Evolutionary conservation across 2,888 invertebrate species (phyloP).

Genomic region (Brachyptera risi): DNA sequence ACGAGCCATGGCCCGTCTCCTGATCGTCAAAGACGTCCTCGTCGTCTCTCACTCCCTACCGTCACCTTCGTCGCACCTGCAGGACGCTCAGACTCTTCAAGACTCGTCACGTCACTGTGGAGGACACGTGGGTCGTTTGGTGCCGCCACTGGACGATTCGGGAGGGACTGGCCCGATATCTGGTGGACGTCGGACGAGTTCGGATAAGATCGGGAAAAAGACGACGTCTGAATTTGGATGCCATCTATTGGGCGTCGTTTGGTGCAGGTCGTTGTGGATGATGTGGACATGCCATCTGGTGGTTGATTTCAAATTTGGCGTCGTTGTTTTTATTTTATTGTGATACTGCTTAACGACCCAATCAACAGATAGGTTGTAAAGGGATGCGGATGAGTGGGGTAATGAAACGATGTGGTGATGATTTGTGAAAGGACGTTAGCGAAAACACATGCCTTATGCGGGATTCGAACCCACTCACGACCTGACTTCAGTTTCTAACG

Average conservation of each 20-base stretch:
- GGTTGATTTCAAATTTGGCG: constrained; percentile 11
- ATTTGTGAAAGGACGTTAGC: no score
- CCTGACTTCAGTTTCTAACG: no score
- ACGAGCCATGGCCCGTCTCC: constrained; percentile 16
- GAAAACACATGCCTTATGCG: no score
- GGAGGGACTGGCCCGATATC: neutral
- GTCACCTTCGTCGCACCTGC: neutral
- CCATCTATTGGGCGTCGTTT: neutral
- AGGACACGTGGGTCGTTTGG: neutral
- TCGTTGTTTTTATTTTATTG: constrained; percentile 15
- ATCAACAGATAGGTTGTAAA: no score
- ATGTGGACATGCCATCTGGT: neutral
- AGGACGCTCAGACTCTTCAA: neutral
- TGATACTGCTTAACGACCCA: no score
- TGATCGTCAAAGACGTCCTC: constrained; percentile 7
- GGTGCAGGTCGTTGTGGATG: neutral
- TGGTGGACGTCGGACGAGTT: constrained; percentile 7
- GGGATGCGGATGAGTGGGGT: no score
- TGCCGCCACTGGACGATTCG: neutral
- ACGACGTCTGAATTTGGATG: neutral
- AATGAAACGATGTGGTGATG: no score
- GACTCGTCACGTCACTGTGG: no score
- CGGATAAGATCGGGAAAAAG: neutral
- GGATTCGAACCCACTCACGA: no score
- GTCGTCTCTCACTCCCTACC: neutral